Percentiles rank a stretch among this genome's conserved stretches.
These are phyloP conservation scores for Trogon surrucura DNA, from an alignment of 2,113 vertebrate genomes.

Conservation along the genomic window DNA sequence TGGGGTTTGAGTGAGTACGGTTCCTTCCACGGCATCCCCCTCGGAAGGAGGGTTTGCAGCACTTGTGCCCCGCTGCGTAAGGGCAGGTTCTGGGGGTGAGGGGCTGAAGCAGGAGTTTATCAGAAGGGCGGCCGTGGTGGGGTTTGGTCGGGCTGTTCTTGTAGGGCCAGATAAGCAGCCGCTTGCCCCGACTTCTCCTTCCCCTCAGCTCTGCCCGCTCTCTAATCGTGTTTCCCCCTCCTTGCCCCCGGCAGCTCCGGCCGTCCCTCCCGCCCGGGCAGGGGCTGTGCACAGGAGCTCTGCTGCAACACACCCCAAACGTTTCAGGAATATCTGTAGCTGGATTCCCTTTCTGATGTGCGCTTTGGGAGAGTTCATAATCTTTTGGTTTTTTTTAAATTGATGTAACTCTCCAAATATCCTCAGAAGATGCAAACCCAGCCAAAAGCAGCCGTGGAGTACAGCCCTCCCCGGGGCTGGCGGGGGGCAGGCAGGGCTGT, in stretches of 20 bases:
- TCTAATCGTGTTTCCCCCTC: not conserved
- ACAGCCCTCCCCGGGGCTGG: too few relatives aligned
- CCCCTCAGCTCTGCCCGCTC: not conserved
- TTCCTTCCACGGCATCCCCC: accelerated
- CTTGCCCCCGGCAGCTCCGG: not conserved
- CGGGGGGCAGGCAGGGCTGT: too few relatives aligned
- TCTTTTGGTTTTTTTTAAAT: too few relatives aligned
- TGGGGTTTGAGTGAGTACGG: accelerated
- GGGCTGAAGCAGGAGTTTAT: not conserved
- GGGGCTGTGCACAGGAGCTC: not conserved
- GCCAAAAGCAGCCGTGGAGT: too few relatives aligned
- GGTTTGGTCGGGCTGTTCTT: accelerated
- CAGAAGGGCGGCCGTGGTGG: not conserved
- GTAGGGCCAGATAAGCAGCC: not conserved
- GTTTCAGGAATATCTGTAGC: too few relatives aligned
- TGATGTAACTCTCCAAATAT: too few relatives aligned
- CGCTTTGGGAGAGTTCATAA: not conserved
- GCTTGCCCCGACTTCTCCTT: not conserved
- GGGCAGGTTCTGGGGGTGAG: accelerated
- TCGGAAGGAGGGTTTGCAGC: not conserved
- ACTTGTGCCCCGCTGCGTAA: not conserved
- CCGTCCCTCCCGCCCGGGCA: not conserved
- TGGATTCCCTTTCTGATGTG: not conserved
- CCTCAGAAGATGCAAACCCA: too few relatives aligned
- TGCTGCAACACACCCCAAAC: too few relatives aligned